Percentiles rank a stretch among this genome's conserved stretches.
phyloP scores from a whole-genome alignment of 2,888 invertebrate species.

The Rhamnusium bicolor region DNA sequence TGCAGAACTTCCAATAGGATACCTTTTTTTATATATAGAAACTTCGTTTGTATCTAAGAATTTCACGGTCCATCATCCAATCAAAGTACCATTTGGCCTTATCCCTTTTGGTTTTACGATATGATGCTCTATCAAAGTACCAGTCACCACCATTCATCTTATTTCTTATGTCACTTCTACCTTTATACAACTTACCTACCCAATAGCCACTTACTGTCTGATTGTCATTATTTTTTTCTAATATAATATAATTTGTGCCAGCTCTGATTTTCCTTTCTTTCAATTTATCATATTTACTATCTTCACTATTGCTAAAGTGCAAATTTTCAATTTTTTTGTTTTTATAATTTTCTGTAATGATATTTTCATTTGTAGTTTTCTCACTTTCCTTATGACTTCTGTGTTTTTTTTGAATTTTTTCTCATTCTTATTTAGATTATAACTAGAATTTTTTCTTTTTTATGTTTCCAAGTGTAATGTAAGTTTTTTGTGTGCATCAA shows the following conservation, averaged over 20 bases:
- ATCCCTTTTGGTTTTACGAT: conserved; percentile 58
- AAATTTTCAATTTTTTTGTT: background rate
- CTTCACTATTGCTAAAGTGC: background rate
- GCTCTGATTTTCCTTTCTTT: background rate
- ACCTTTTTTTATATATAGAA: background rate
- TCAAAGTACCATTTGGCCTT: conserved; percentile 66
- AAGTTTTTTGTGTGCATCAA: background rate
- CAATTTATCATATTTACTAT: background rate
- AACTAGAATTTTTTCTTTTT: background rate
- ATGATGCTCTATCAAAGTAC: conserved; percentile 60
- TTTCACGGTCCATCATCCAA: conserved; percentile 63
- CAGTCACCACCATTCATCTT: conserved; percentile 57
- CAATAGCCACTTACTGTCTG: conserved; percentile 59
- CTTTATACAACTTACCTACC: conserved; percentile 60
- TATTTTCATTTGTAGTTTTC: background rate
- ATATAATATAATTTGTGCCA: conserved; percentile 11
- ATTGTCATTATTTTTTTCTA: conserved; percentile 40
- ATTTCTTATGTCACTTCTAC: conserved; percentile 56
- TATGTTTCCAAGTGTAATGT: background rate
- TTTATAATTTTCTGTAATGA: background rate
- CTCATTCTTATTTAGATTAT: background rate
- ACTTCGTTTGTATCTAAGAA: conserved; percentile 24
- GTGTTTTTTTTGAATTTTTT: background rate
- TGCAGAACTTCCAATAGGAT: too few species aligned
- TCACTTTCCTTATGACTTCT: background rate